Evolutionary conservation across 2,888 invertebrate genomes (phyloP).

Genomic region (Plebejus anna): DNA sequence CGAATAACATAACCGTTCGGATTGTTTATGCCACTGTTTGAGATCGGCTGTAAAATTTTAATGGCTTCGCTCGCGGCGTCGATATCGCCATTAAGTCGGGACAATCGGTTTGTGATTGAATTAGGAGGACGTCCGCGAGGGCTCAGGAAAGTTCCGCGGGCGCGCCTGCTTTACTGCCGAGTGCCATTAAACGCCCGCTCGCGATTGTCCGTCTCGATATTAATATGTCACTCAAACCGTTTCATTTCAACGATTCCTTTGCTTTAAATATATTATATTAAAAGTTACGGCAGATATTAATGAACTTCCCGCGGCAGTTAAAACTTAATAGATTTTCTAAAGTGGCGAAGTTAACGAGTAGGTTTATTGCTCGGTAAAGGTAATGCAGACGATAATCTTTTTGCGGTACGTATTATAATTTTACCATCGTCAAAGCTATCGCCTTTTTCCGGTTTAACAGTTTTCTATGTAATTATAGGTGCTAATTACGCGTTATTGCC

Average conservation of each 20-base stretch:
- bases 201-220: background rate
- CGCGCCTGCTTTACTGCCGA: background rate
- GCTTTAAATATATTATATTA: background rate
- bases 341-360: background rate
- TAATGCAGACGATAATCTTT: background rate
- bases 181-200: background rate
- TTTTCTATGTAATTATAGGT: background rate
- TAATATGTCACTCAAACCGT: background rate
- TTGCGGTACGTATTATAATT: background rate
- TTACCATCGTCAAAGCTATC: background rate
- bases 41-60: slow-evolving; percentile 46
- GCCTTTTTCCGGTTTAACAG: background rate
- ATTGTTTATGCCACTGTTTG: slow-evolving; percentile 48
- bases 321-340: slow-evolving; percentile 9
- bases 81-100: slow-evolving; percentile 34
- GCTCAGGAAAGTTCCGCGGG: background rate
- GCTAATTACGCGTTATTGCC: background rate
- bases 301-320: background rate
- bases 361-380: background rate
- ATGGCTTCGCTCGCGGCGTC: slow-evolving; percentile 40
- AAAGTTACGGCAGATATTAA: background rate
- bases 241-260: background rate
- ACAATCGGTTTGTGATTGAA: slow-evolving; percentile 37
- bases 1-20: slow-evolving; percentile 56
- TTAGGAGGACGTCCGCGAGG: slow-evolving; percentile 7